Evolutionary conservation across 1,140 invertebrate genomes (phyloP), one percentile per base, ranked within the genome.

Genomic region (Zaprionus nigranus): DNA sequence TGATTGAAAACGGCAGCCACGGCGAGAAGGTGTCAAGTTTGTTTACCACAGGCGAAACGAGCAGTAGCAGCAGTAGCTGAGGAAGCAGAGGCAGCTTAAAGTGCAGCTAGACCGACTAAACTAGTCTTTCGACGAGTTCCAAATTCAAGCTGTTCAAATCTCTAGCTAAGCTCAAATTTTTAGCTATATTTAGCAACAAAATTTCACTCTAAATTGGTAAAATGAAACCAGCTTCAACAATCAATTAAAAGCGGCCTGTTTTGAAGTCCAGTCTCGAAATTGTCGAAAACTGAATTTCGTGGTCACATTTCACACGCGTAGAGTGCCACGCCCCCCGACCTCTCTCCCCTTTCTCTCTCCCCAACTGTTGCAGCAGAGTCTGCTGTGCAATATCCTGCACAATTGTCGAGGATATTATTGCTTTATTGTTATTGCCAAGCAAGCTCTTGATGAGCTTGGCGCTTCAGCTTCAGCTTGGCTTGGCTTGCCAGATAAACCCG

Each of bases 351-450:
- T 0, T 7, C 2, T 43, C 6, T 7, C 5, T n/a, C 15, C 38
- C 1, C 43, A 20, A 20, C 17, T 43, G 28, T 30, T 30, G 28
- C 28, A 30, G 28, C 28, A 9, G 28, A 7, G 30, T 34, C 30
- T 11, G 30, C 30, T 7, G 24, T 64, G 84, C 78, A 83, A 86
- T 86, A 83, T 86, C 84, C 83, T 86, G 81, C 70, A 78, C 69
- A 74, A 79, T 83, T 87, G 80, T 87, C 80, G 79, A 46, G 84
- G 49, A 57, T 63, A 46, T 70, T 59, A 75, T 71, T 75, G 67
- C 68, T 71, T 75, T 75, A 75, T 75, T 71, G 60, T 75, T 70
- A 75, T 49, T 51, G 67, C 66, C 58, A 58, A 15, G 46, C 49
- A 49, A 60, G 65, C 74, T 79, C 49, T 57, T 15, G 51, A 24